These are phyloP conservation scores for Pollicipes pollicipes DNA, from an alignment of 1,140 invertebrate genomes.

Conservation along the genomic window DNA sequence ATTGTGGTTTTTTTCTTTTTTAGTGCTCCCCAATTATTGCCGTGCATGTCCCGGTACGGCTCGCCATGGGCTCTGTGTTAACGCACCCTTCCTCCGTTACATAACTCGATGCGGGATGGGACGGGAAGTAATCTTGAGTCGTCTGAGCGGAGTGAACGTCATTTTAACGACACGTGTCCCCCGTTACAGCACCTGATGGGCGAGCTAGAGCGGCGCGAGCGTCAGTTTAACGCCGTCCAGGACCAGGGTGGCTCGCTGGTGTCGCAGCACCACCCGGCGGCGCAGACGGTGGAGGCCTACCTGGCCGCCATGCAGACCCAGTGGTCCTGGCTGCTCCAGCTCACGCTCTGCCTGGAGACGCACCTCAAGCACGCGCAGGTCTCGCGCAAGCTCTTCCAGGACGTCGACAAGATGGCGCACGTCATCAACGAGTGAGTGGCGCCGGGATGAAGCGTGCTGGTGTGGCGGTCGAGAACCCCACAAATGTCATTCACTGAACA, in stretches of 20 bases:
- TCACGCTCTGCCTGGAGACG: conserved; percentile 85
- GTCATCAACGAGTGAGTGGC: background rate
- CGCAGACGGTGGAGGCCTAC: conserved; percentile 87
- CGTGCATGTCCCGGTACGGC: no score
- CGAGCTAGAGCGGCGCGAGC: conserved; percentile 84
- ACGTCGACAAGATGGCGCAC: conserved; percentile 35
- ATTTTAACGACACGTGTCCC: no score
- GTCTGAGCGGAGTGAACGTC: conserved; percentile 15
- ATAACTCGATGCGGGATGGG: conserved; percentile 26
- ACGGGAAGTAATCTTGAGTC: background rate
- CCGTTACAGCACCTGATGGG: conserved; percentile 73
- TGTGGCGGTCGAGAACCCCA: no score
- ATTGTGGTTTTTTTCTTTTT: no score
- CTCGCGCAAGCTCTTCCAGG: conserved; percentile 82
- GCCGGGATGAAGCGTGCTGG: no score
- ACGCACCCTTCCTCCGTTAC: no score
- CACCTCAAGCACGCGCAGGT: conserved; percentile 79
- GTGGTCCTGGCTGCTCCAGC: conserved; percentile 90
- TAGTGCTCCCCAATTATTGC: no score
- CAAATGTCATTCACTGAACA: no score
- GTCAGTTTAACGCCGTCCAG: conserved; percentile 87
- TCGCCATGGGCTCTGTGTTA: no score
- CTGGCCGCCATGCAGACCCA: conserved; percentile 89
- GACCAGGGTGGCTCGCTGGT: conserved; percentile 84
- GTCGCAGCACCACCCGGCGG: conserved; percentile 84